These are phyloP conservation scores for Diadophis punctatus DNA, from an alignment of 2,113 vertebrate species.

Conservation along the genomic window DNA sequence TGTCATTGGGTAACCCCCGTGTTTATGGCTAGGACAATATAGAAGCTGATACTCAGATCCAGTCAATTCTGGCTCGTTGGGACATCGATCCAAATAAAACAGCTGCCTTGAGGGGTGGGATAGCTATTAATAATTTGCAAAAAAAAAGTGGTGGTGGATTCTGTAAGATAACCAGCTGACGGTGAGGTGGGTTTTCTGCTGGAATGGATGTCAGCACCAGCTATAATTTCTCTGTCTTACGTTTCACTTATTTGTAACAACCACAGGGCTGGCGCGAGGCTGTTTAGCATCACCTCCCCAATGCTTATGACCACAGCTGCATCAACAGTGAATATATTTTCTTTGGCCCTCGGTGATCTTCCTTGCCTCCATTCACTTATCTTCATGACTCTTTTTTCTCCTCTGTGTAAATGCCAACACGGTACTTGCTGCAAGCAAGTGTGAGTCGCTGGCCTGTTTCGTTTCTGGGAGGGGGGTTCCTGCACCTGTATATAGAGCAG, in stretches of 20 bases:
- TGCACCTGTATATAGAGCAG: too few species aligned
- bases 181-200: not conserved
- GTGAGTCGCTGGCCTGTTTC: accelerated
- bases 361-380: not conserved
- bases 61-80: not conserved
- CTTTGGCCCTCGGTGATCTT: not conserved
- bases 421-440: not conserved
- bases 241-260: conserved; percentile 34
- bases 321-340: conserved; percentile 43
- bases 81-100: not conserved
- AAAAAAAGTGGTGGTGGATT: too few species aligned
- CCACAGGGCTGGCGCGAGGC: conserved; percentile 36
- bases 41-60: not conserved
- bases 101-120: too few species aligned
- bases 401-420: not conserved
- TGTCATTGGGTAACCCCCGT: not conserved
- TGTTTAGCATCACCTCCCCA: conserved; percentile 39
- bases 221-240: not conserved
- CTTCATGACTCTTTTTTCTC: too few species aligned
- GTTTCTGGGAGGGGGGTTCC: not conserved
- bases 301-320: conserved; percentile 43
- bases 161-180: not conserved
- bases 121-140: not conserved
- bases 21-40: not conserved
- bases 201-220: not conserved